phyloP scores from a whole-genome alignment of 2,797 vertebrate species.

The Eupleurogrammus muticus region DNA sequence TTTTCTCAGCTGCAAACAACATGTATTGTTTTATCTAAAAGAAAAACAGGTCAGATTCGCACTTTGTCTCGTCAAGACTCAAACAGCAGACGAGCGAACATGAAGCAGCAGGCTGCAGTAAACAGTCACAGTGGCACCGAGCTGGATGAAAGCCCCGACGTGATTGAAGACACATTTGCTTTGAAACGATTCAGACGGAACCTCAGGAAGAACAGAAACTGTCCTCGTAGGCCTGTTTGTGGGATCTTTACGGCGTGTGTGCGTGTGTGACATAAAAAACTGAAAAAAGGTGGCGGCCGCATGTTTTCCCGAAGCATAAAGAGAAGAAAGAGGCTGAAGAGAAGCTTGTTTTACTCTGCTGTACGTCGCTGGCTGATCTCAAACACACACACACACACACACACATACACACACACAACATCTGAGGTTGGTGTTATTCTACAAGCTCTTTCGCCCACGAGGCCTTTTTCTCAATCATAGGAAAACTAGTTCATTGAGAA shows the following conservation, averaged over 20 bases:
- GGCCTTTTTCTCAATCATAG: no score
- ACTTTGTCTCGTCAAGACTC: neutral
- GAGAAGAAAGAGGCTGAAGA: slow-evolving; percentile 17
- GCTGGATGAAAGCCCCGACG: neutral
- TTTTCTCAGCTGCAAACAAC: slow-evolving; percentile 4
- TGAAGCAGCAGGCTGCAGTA: neutral
- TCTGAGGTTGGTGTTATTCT: no score
- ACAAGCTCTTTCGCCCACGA: no score
- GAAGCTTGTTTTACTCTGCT: slow-evolving; percentile 36
- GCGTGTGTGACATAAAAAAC: slow-evolving; percentile 20
- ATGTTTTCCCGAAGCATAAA: slow-evolving; percentile 17
- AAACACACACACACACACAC: slow-evolving; percentile 28
- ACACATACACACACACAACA: slow-evolving; percentile 25
- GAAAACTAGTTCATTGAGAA: no score
- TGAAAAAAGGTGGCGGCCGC: neutral
- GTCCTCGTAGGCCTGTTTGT: slow-evolving; percentile 2
- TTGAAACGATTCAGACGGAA: slow-evolving; percentile 2
- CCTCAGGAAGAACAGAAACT: neutral
- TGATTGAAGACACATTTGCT: neutral
- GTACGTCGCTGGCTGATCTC: slow-evolving; percentile 39
- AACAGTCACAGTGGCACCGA: neutral
- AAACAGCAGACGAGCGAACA: neutral
- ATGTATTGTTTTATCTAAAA: neutral
- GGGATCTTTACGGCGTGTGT: neutral
- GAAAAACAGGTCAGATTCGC: neutral